Evolutionary conservation across 2,888 invertebrate genomes (phyloP), one percentile per base, ranked within the genome.

Genomic region (Dynastes hyllus): DNA sequence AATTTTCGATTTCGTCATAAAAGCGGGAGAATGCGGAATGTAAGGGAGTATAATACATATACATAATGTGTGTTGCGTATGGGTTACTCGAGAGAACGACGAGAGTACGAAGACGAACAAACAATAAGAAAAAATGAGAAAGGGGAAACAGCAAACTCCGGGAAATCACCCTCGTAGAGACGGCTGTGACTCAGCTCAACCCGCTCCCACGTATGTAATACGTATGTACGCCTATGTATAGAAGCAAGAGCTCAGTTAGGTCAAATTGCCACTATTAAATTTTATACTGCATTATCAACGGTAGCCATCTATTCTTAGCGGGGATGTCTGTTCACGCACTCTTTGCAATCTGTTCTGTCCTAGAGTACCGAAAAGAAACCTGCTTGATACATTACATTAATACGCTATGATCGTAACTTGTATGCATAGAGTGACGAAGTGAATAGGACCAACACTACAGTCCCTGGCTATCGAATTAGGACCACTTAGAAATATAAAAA

Each of bases 111-210:
- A 58, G 55, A 58, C 55, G 55, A 61, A 40, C 63, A 75, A 61
- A 75, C 61, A 75, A 75, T 27, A 51, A 29, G 45, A 71, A 71
- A 58, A 58, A 69, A 51, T 27, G 13, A 13, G 63, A 50, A 45
- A 63, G 61, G 45, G 61, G n/a, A 61, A 61, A 50, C 73, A 75
- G 45, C 61, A 75, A 75, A 75, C 73, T 75, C 77, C 77, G 78
- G 81, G 82, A 81, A 82, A 79, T 67, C 80, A 80, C 81, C 81
- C 81, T 80, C 80, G 78, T 80, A 81, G 79, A 82, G 81, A 80
- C 79, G 80, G 78, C 78, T 61, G 77, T 82, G 81, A 82, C 79
- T 83, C 83, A 83, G 81, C 81, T 80, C 76, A 78, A 67, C 80
- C 80, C 70, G 79, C 69, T 78, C 55, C n/a, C 13, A 16, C n/a